phyloP scores from a whole-genome alignment of 2,113 vertebrate species.

The Elgaria multicarinata region DNA sequence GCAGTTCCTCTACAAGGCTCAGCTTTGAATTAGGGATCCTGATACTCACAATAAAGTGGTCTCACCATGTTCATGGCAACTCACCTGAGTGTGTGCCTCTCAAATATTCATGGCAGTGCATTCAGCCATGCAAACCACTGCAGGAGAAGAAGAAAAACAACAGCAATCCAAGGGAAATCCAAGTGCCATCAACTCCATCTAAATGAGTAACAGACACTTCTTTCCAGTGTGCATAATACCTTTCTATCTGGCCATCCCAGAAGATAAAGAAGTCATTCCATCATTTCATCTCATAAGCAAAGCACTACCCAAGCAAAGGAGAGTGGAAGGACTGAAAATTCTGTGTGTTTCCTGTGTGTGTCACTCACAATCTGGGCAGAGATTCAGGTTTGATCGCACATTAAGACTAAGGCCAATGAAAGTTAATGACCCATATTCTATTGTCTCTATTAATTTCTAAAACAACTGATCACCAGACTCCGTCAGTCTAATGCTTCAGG shows the following conservation, averaged over 20 bases:
- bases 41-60: background rate
- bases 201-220: background rate
- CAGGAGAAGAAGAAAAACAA: background rate
- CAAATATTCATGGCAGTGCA: background rate
- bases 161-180: background rate
- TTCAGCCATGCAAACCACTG: background rate
- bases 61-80: background rate
- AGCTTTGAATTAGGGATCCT: background rate
- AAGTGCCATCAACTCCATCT: background rate
- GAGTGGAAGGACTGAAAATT: constrained; percentile 13
- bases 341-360: background rate
- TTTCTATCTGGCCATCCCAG: background rate
- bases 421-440: constrained; percentile 35
- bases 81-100: background rate
- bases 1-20: background rate
- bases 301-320: background rate
- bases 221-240: background rate
- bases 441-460: constrained; percentile 35
- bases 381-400: background rate
- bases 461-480: constrained; percentile 34
- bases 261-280: background rate
- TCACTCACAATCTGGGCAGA: constrained; percentile 18
- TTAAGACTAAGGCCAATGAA: constrained; percentile 40
- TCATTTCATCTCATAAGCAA: background rate
- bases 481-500: constrained; percentile 12